phyloP scores from a whole-genome alignment of 1,140 invertebrate genomes.

The Drosophila asahinai region DNA sequence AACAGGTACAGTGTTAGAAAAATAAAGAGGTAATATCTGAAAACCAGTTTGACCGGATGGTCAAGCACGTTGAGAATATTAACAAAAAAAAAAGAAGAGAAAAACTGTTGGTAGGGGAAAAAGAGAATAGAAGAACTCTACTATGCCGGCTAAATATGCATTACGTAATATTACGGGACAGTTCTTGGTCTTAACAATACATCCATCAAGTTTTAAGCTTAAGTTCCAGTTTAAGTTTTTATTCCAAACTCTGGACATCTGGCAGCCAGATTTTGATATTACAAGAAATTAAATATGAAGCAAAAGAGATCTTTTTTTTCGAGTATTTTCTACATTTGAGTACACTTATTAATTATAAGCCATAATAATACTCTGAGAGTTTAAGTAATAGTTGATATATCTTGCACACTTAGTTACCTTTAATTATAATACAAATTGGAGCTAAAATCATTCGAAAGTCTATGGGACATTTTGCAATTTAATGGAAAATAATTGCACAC shows the following conservation, averaged over 20 bases:
- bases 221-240: background rate
- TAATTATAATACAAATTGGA: no score
- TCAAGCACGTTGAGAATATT: slow-evolving; percentile 49
- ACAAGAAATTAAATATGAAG: background rate
- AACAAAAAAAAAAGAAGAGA: slow-evolving; percentile 18
- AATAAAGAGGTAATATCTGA: slow-evolving; percentile 22
- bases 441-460: slow-evolving; percentile 5
- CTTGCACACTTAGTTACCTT: background rate
- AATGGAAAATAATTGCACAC: slow-evolving; percentile 6
- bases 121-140: slow-evolving; percentile 20
- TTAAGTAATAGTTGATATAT: background rate
- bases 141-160: slow-evolving; percentile 5
- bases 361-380: no score
- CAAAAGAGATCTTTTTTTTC: background rate
- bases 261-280: background rate
- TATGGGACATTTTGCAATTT: slow-evolving; percentile 11
- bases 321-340: background rate
- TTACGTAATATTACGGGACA: slow-evolving; percentile 43
- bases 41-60: slow-evolving; percentile 54
- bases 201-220: background rate
- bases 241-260: background rate
- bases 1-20: slow-evolving; percentile 46
- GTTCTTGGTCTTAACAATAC: background rate
- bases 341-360: background rate
- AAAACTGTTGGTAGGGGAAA: slow-evolving; percentile 6